Evolutionary conservation across 2,113 vertebrate species (phyloP).

Genomic region (Ceyx melanurus): DNA sequence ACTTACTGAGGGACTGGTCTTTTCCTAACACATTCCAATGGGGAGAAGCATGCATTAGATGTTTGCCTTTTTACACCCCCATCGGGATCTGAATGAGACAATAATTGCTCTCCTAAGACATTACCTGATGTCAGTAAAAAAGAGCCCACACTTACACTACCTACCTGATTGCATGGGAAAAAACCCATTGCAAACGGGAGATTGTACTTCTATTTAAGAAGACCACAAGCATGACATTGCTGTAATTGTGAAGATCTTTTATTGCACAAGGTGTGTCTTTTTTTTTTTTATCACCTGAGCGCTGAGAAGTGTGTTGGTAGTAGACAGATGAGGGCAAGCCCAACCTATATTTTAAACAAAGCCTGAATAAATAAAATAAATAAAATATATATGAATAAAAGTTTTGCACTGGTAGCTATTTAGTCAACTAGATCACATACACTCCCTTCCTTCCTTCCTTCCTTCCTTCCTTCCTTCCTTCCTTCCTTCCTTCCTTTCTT

Average conservation of each 20-base stretch:
- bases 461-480: not conserved
- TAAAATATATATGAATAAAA: not conserved
- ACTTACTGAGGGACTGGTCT: not conserved
- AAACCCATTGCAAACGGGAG: not conserved
- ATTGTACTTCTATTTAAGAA: not conserved
- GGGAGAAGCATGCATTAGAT: not conserved
- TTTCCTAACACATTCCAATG: not conserved
- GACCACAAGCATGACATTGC: not conserved
- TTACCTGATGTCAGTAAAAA: conserved; percentile 2
- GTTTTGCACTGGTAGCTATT: not conserved
- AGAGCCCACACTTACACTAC: not conserved
- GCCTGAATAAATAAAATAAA: not conserved
- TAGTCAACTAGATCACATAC: not conserved
- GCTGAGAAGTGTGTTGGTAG: not conserved
- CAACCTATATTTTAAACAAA: not conserved
- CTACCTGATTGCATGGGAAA: not conserved
- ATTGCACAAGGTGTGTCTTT: not conserved
- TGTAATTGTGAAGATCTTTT: not conserved
- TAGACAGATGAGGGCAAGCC: not conserved
- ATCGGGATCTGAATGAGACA: conserved; percentile 7
- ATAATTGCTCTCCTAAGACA: not conserved
- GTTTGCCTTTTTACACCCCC: not conserved
- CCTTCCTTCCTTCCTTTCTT: not conserved
- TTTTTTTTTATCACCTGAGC: not conserved
- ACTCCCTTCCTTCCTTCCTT: not conserved